These are phyloP conservation scores for Naso thynnoides DNA, from an alignment of 2,797 vertebrate genomes.

Conservation along the genomic window DNA sequence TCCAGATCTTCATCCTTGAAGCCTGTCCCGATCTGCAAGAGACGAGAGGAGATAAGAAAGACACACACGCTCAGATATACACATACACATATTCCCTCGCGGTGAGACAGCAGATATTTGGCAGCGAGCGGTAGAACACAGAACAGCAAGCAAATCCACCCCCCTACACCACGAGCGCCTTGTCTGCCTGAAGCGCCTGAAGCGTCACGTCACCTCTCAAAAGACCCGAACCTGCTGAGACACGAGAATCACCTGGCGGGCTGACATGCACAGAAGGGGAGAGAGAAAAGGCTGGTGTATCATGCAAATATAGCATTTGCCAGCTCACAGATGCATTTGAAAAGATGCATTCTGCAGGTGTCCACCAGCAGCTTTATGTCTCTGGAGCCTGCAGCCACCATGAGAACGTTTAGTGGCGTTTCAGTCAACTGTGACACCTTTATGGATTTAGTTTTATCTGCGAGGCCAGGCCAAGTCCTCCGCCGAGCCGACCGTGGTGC, in stretches of 20 bases:
- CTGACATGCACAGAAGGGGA: conserved; percentile 39
- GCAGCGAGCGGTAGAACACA: conserved; percentile 54
- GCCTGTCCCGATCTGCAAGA: conserved; percentile 91
- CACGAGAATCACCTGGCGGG: conserved; percentile 43
- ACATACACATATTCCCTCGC: conserved; percentile 46
- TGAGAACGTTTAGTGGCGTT: conserved; percentile 10
- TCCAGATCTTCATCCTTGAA: conserved; percentile 94
- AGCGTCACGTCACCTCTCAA: conserved; percentile 70
- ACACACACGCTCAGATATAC: conserved; percentile 14
- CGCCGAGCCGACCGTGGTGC: neutral
- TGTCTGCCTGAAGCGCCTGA: conserved; percentile 68
- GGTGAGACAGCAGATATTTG: conserved; percentile 65
- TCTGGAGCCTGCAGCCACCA: conserved; percentile 18
- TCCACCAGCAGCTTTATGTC: conserved; percentile 32
- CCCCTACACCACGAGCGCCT: conserved; percentile 32
- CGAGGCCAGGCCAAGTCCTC: conserved; percentile 7
- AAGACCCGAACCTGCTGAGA: conserved; percentile 66
- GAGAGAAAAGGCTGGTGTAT: conserved; percentile 8
- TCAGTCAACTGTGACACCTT: conserved; percentile 31
- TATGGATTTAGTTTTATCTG: conserved; percentile 19
- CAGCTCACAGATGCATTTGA: conserved; percentile 11
- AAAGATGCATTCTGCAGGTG: conserved; percentile 45
- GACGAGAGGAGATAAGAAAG: conserved; percentile 43
- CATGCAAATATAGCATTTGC: conserved; percentile 59
- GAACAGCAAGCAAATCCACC: conserved; percentile 44